These are phyloP conservation scores for Symphodus melops DNA, from an alignment of 2,113 vertebrate genomes.

Conservation along the genomic window DNA sequence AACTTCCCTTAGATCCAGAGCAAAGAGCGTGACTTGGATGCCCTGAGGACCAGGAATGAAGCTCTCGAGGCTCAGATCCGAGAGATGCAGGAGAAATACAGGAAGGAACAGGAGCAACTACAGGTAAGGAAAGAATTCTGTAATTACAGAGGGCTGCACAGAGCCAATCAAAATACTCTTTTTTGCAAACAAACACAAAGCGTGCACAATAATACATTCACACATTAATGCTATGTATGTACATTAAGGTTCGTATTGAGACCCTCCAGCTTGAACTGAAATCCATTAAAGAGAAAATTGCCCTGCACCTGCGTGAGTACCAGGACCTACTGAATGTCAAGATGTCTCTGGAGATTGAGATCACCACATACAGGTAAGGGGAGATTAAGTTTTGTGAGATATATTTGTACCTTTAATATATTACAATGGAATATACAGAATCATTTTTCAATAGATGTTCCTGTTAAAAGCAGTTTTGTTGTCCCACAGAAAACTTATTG, in stretches of 20 bases:
- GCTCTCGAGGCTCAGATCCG: conserved; percentile 77
- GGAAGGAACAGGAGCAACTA: conserved; percentile 68
- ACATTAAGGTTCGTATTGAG: conserved; percentile 72
- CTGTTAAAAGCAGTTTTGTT: conserved; percentile 1
- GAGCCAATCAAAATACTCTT: conserved; percentile 13
- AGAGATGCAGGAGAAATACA: conserved; percentile 74
- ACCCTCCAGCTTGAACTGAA: conserved; percentile 76
- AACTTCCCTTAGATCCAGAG: conserved; percentile 72
- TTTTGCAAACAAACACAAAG: conserved; percentile 16
- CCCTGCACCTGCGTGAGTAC: conserved; percentile 82
- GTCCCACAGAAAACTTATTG: conserved; percentile 80
- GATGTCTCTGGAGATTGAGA: conserved; percentile 85
- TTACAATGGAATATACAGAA: neutral
- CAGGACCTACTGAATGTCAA: conserved; percentile 85
- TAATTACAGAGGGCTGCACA: conserved; percentile 5
- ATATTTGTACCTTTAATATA: neutral
- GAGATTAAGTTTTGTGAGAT: neutral
- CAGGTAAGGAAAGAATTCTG: conserved; percentile 55
- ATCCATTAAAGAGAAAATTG: conserved; percentile 80
- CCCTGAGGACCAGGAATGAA: conserved; percentile 74
- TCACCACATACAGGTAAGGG: conserved; percentile 83
- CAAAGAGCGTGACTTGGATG: conserved; percentile 78
- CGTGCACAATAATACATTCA: neutral
- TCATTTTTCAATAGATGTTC: neutral
- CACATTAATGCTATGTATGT: neutral